Evolutionary conservation across 2,113 vertebrate species (phyloP), one percentile per base, ranked within the genome.

Genomic region (Brevimyrus niger): DNA sequence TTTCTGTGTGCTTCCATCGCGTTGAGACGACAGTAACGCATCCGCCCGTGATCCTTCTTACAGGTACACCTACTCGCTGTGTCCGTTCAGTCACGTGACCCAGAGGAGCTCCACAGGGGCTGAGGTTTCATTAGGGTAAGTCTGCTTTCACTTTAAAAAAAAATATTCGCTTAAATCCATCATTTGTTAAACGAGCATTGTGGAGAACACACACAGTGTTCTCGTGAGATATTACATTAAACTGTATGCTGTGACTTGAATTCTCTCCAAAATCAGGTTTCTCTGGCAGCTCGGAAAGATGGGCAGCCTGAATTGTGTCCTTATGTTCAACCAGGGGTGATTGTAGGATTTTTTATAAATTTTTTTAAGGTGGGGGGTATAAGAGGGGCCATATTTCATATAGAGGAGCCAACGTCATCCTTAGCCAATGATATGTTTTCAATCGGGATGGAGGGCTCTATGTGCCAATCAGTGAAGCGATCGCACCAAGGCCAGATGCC

Each of bases 61-160:
- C 91, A 95, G 95, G 92, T 95, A 95, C 50, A 91, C 89, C 42
- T 95, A 95, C 27, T 93, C 92, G 1, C 90, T 95, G 85, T 95
- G 95, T 82, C 94, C 95, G 0, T 95, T 95, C 93, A 95, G 92
- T 92, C 92, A 93, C 88, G 92, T 95, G 87, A 94, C 94, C 50
- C 94, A 95, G 23, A 93, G 92, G 94, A 94, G 91, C 91, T 90
- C 91, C 1, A 51, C 90, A 69, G 95, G 94, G 92, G 91, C 91
- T 55, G 93, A 94, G 92, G 93, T 95, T 48, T 94, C 93, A 88
- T 93, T 95, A 91, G 94, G 95, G 94, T 95, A 92, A 95, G 51
- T 53, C 61, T 9, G 7, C 8, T 23, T 85, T 55, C 86, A 58
- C n/a, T 31, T 51, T 53, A 4, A 50, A 7, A 55, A 87, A 27